Conservation (phyloP, 92 coral and sea anemone species). For the Porites lobata region DNA sequence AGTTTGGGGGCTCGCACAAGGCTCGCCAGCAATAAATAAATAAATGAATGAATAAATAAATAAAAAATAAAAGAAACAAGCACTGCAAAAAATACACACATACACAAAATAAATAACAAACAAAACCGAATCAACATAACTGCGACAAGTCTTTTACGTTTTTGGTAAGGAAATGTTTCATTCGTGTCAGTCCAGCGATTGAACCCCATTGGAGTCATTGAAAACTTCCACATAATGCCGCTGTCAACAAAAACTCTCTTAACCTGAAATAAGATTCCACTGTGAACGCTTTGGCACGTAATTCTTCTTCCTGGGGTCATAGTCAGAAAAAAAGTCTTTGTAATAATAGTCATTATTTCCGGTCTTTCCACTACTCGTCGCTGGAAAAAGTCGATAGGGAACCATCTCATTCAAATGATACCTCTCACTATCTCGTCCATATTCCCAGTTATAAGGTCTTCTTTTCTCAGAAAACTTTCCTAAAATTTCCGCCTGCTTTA, state of each 20-base stretch:
- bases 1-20: too few species aligned
- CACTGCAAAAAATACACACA: too few species aligned
- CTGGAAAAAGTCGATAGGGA: neutral
- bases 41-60: too few species aligned
- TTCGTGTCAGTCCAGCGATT: too few species aligned
- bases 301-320: neutral
- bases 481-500: conserved; percentile 25
- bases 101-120: too few species aligned
- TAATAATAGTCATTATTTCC: neutral
- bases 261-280: neutral
- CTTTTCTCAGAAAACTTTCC: conserved; percentile 19
- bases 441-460: neutral
- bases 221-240: neutral
- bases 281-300: neutral
- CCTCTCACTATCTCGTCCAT: neutral
- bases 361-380: conserved; percentile 6
- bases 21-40: too few species aligned
- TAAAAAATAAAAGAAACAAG: too few species aligned
- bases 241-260: neutral
- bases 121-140: too few species aligned
- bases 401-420: neutral
- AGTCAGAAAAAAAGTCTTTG: neutral
- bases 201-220: too few species aligned
- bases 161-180: too few species aligned
- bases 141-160: too few species aligned